Percentiles rank a stretch among this genome's conserved stretches.
phyloP scores from a whole-genome alignment of 2,888 invertebrate genomes.

The Cactoblastis cactorum region DNA sequence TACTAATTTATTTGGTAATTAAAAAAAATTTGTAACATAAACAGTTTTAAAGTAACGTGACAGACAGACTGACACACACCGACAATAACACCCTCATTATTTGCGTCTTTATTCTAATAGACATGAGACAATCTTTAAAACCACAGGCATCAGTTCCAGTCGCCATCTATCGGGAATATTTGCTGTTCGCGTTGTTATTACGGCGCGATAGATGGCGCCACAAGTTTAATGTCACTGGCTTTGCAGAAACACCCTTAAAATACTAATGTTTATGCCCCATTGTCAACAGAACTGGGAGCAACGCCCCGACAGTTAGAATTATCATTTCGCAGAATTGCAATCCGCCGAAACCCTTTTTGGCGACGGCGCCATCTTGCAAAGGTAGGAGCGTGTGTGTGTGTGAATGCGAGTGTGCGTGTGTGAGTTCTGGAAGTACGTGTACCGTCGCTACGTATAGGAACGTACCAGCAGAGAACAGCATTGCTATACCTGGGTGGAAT shows the following conservation, averaged over 20 bases:
- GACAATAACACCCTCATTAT: no score
- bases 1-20: no score
- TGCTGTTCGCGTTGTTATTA: no score
- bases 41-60: no score
- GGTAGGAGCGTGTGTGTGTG: conserved; percentile 63
- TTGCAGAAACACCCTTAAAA: neutral
- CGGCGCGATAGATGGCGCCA: no score
- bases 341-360: conserved; percentile 65
- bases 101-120: no score
- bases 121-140: no score
- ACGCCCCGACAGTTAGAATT: conserved; percentile 90
- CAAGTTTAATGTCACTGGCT: no score
- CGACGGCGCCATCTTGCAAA: conserved; percentile 45
- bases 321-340: conserved; percentile 89
- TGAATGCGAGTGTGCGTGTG: conserved; percentile 70
- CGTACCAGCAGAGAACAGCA: conserved; percentile 99
- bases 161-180: no score
- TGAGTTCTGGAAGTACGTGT: conserved; percentile 97
- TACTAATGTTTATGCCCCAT: conserved; percentile 92
- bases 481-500: conserved; percentile 85
- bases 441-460: conserved; percentile 99
- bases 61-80: no score
- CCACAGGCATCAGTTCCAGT: no score
- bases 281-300: conserved; percentile 93
- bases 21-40: no score